Evolutionary conservation across 2,113 vertebrate genomes (phyloP).

Genomic region (Oncorhynchus masou): DNA sequence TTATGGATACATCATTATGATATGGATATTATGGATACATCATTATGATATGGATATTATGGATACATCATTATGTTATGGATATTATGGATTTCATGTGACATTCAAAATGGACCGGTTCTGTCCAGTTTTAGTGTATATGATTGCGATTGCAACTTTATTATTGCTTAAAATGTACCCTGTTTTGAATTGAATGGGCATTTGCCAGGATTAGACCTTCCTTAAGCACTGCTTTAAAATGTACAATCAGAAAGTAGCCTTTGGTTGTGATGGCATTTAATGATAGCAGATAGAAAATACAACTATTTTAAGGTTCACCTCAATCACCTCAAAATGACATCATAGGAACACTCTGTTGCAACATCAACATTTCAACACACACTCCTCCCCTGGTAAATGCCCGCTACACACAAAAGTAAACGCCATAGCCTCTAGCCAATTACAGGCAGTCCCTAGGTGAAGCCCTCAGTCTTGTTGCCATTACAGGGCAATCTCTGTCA

Average conservation of each 20-base stretch:
- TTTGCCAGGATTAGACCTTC: too few relatives aligned
- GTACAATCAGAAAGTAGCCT: neutral
- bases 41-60: too few relatives aligned
- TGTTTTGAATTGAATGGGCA: too few relatives aligned
- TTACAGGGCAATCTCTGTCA: conserved; percentile 7
- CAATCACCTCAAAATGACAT: neutral
- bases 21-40: too few relatives aligned
- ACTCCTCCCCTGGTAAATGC: conserved; percentile 1
- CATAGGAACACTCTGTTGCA: neutral
- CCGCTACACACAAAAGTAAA: conserved; percentile 10
- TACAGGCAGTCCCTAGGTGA: conserved; percentile 21
- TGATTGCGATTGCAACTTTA: too few relatives aligned
- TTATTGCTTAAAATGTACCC: too few relatives aligned
- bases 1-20: too few relatives aligned
- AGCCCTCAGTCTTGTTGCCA: neutral
- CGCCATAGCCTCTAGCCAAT: conserved; percentile 18
- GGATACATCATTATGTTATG: too few relatives aligned
- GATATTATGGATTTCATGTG: too few relatives aligned
- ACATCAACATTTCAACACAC: neutral
- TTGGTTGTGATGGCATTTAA: neutral
- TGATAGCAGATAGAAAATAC: neutral
- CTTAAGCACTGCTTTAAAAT: too few relatives aligned
- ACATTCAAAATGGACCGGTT: too few relatives aligned
- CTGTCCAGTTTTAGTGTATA: too few relatives aligned
- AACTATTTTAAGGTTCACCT: neutral